phyloP scores from a whole-genome alignment of 2,888 invertebrate genomes.

The Eremobia ochroleuca region DNA sequence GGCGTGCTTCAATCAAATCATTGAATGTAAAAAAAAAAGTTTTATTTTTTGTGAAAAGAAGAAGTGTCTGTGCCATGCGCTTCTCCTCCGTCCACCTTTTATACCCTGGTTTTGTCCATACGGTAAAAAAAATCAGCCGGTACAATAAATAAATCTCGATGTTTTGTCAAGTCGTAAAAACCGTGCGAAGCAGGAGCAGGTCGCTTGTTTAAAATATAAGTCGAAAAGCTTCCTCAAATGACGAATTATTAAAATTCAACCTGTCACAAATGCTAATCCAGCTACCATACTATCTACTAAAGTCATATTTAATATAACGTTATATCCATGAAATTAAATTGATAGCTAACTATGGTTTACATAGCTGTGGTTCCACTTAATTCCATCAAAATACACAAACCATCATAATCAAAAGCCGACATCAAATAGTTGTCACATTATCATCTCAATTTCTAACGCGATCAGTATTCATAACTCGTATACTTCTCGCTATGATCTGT shows the following conservation, averaged over 20 bases:
- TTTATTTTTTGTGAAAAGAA: too few species aligned
- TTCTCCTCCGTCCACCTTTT: too few species aligned
- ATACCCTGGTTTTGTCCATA: too few species aligned
- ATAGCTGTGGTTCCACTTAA: slow-evolving; percentile 28
- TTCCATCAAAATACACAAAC: slow-evolving; percentile 20
- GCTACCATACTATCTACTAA: background rate
- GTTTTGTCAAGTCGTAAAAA: too few species aligned
- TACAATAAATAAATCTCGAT: too few species aligned
- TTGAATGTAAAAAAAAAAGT: too few species aligned
- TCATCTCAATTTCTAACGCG: slow-evolving; percentile 72
- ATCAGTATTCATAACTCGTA: slow-evolving; percentile 79
- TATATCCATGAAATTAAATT: slow-evolving; percentile 11
- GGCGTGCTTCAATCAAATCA: too few species aligned
- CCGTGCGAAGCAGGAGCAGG: too few species aligned
- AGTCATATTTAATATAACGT: background rate
- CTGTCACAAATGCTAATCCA: background rate
- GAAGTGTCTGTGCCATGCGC: too few species aligned
- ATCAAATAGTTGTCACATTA: slow-evolving; percentile 67
- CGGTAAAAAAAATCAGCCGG: too few species aligned
- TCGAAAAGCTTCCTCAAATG: background rate
- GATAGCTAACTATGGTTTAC: background rate
- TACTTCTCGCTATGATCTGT: slow-evolving; percentile 59
- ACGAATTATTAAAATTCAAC: background rate
- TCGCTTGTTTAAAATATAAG: background rate
- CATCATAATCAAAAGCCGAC: slow-evolving; percentile 44